Evolutionary conservation across 2,888 invertebrate genomes (phyloP).

Genomic region (Acanthosepion lycidas): DNA sequence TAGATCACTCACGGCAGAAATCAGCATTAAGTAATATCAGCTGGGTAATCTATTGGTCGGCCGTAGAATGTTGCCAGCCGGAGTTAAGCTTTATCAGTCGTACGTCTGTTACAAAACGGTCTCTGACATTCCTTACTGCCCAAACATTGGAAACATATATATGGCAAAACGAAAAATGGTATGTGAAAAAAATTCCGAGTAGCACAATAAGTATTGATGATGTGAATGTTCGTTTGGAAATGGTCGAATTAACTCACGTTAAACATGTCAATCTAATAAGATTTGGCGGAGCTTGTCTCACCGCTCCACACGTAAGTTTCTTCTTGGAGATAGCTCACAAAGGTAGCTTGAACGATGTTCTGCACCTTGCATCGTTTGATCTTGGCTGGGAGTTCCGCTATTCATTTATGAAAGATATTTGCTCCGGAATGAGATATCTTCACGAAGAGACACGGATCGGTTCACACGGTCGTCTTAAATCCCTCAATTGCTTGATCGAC

Average conservation of each 20-base stretch:
- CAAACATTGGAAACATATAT: constrained; percentile 52
- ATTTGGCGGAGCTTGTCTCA: constrained; percentile 60
- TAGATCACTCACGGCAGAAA: neutral
- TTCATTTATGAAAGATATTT: constrained; percentile 63
- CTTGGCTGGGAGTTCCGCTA: constrained; percentile 66
- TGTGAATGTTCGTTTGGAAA: constrained; percentile 54
- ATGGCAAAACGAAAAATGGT: constrained; percentile 59
- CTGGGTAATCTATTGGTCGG: constrained; percentile 59
- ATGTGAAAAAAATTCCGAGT: constrained; percentile 55
- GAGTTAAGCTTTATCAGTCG: constrained; percentile 50
- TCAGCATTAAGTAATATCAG: constrained; percentile 57
- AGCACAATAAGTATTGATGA: constrained; percentile 55
- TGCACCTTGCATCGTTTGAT: constrained; percentile 63
- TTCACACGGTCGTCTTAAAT: constrained; percentile 65
- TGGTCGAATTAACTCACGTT: constrained; percentile 55
- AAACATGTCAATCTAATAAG: constrained; percentile 57
- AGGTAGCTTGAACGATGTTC: constrained; percentile 67
- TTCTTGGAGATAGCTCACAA: constrained; percentile 57
- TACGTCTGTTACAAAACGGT: constrained; percentile 56
- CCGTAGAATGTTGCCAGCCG: constrained; percentile 50
- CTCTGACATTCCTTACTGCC: constrained; percentile 51
- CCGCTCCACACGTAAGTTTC: constrained; percentile 57
- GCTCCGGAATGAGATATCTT: constrained; percentile 64
- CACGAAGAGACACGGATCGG: constrained; percentile 61
- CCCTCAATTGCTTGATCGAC: constrained; percentile 65